phyloP scores from a whole-genome alignment of 2,113 vertebrate species.

The Petromus typicus region DNA sequence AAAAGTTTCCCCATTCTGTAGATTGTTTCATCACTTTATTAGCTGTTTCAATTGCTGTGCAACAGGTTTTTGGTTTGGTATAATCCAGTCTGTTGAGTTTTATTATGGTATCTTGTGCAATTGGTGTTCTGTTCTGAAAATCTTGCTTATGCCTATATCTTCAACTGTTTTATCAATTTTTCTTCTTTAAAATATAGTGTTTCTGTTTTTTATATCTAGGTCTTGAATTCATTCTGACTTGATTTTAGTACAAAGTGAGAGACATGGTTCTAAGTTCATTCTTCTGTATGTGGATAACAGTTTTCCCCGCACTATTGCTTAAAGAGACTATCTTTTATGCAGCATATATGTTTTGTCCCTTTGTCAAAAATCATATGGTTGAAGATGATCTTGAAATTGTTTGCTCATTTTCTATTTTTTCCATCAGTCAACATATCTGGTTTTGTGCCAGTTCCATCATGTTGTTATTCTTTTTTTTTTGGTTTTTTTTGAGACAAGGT shows the following conservation, averaged over 20 bases:
- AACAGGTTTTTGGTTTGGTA: not conserved
- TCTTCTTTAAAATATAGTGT: not conserved
- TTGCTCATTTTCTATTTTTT: not conserved
- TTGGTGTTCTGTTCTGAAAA: too few species aligned
- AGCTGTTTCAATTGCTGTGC: not conserved
- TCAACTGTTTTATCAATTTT: not conserved
- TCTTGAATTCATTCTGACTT: not conserved
- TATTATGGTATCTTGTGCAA: not conserved
- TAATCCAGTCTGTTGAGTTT: not conserved
- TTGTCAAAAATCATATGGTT: not conserved
- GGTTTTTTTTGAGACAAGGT: too few species aligned
- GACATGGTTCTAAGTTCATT: not conserved
- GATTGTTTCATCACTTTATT: not conserved
- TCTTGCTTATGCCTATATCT: not conserved
- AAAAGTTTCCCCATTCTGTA: not conserved
- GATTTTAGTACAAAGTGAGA: not conserved
- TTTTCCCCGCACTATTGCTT: not conserved
- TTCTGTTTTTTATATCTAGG: not conserved
- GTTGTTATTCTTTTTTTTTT: too few species aligned
- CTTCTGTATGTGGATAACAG: not conserved
- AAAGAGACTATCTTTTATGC: not conserved
- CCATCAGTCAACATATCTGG: not conserved
- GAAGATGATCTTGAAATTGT: not conserved
- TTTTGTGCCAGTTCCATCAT: not conserved
- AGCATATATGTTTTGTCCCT: not conserved